Conservation (phyloP, 2,797 vertebrate genomes). For the Mus spretus region DNA sequence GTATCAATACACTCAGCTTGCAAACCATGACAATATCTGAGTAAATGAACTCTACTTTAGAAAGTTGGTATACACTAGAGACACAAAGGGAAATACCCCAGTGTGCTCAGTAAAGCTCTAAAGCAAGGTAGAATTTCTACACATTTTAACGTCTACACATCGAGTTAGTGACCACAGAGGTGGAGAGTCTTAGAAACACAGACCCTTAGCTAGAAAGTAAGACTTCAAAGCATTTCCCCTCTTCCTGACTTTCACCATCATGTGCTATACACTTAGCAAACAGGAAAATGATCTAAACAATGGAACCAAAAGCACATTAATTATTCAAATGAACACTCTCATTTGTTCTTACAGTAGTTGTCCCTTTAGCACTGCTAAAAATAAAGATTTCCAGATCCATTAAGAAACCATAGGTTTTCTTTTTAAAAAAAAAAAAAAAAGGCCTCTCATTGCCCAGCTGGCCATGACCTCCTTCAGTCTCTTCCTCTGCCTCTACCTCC, state of each 20-base stretch:
- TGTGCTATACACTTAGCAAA: conserved; percentile 60
- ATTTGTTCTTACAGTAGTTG: conserved; percentile 17
- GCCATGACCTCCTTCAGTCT: background rate
- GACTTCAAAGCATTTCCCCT: conserved; percentile 9
- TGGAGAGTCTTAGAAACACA: conserved; percentile 48
- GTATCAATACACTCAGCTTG: conserved; percentile 46
- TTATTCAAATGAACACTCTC: conserved; percentile 60
- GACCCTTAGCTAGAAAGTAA: conserved; percentile 52
- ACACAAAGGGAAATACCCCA: conserved; percentile 53
- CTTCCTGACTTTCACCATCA: conserved; percentile 65
- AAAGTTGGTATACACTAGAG: conserved; percentile 19
- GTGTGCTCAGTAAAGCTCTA: conserved; percentile 28
- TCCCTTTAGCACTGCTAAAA: conserved; percentile 65
- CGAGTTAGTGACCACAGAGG: conserved; percentile 50
- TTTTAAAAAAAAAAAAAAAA: too few relatives aligned
- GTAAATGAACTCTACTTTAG: conserved; percentile 40
- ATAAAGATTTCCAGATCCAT: conserved; percentile 35
- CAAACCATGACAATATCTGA: conserved; percentile 37
- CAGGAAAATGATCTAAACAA: conserved; percentile 37
- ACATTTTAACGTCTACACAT: background rate
- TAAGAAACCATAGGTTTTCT: background rate
- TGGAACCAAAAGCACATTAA: conserved; percentile 58
- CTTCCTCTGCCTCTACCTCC: background rate
- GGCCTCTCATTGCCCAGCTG: background rate
- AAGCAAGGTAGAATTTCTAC: background rate